Base-by-base conservation (phyloP, 1,140 invertebrate species). In the Sycophila sp. region DNA sequence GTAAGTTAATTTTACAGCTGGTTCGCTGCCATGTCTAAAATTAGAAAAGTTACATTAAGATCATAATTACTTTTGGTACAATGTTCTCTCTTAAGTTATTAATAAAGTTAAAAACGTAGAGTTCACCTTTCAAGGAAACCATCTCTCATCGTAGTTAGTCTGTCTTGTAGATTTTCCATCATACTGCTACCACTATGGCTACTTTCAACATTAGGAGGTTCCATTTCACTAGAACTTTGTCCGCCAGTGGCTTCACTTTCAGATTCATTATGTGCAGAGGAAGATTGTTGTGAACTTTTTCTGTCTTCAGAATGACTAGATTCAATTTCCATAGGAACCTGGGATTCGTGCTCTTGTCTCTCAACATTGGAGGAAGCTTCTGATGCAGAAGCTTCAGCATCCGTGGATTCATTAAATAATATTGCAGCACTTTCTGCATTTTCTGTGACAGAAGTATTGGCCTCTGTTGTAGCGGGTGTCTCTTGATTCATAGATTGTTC, bases 1-100 rank as follows among this genome's bases (percentile, higher is more conserved):
- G 74, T 87, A 89, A 45, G 83, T 86, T 66, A 88, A 80, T 79
- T 83, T 90, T 2, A 91, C 89, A 53, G 89, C 86, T 62, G 90
- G 90, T 75, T 89, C 88, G 63, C 83, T 85, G 36, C 88, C 85
- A 78, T 89, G 87, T 76, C 88, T 89, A 34, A 36, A 74, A 64
- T 38, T 51, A 24, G 24, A 24, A 51, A 22, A n/a, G 15, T 13
- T 51, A 11, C 11, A 66, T 2, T 28, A 56, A 34, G 17, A 4
- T 56, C 15, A 8, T 32, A 13, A 1, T 36, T 56, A 8, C 11
- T 34, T n/a, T n/a, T n/a, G n/a, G 13, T 5, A 36, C 13, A 36
- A 36, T 36, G 5, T 36, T 36, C 13, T 36, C 34, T 36, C 13
- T 36, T 36, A 36, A 5, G 5, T 36, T 36, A 13, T 36, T 4